These are phyloP conservation scores for Anthopleura xanthogrammica DNA, from an alignment of 92 coral and sea anemone genomes.

Conservation along the genomic window DNA sequence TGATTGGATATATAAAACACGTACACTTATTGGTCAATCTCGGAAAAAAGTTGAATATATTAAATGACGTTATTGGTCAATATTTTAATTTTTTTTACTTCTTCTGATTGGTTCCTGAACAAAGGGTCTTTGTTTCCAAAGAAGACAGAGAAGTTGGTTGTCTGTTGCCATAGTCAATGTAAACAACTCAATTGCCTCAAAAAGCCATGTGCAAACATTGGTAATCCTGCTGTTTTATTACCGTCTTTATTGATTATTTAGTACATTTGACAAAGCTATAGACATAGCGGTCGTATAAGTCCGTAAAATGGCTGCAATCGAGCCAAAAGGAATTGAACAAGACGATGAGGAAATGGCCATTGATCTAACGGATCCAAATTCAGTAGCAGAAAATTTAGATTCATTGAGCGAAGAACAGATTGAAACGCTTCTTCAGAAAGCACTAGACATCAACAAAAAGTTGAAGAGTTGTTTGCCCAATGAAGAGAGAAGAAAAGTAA, in stretches of 20 bases:
- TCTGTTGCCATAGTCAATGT: slow-evolving; percentile 16
- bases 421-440: slow-evolving; percentile 70
- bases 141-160: too few species aligned
- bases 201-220: slow-evolving; percentile 46
- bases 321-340: not conserved
- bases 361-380: slow-evolving; percentile 39
- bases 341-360: slow-evolving; percentile 11
- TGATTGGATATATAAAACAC: slow-evolving; percentile 1
- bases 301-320: slow-evolving; percentile 12
- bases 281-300: not conserved
- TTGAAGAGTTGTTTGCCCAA: slow-evolving; percentile 40
- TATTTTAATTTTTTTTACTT: not conserved
- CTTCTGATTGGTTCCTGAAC: slow-evolving; percentile 14
- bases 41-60: not conserved
- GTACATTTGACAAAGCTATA: slow-evolving; percentile 13
- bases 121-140: not conserved
- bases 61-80: not conserved
- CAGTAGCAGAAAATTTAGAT: slow-evolving; percentile 59
- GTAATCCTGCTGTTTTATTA: slow-evolving; percentile 31
- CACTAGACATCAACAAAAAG: slow-evolving; percentile 68
- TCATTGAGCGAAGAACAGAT: slow-evolving; percentile 71
- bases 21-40: not conserved
- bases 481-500: slow-evolving; percentile 21
- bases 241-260: slow-evolving; percentile 24
- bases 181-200: slow-evolving; percentile 7